Conservation (phyloP, 2,113 vertebrate genomes). For the Peucedramus taeniatus region DNA sequence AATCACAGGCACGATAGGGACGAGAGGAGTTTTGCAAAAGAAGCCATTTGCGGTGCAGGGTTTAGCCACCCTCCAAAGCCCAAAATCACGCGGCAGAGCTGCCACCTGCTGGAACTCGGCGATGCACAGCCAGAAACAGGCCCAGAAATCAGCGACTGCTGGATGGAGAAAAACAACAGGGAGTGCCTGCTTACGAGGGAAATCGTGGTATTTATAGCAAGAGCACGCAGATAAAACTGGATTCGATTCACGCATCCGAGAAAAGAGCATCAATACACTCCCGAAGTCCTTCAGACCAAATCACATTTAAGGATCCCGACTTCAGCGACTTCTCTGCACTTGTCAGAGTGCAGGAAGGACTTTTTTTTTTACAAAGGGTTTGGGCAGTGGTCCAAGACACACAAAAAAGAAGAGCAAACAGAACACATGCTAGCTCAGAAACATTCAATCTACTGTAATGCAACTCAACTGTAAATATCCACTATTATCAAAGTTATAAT, state of each 20-base stretch:
- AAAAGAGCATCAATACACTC: not conserved
- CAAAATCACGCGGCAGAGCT: not conserved
- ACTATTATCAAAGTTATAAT: not conserved
- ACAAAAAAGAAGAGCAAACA: not conserved
- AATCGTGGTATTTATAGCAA: not conserved
- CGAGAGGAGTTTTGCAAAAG: not conserved
- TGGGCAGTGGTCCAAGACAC: not conserved
- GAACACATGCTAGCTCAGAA: not conserved
- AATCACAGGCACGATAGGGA: not conserved
- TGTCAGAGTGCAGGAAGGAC: not conserved
- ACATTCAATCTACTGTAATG: not conserved
- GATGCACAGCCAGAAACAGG: accelerated
- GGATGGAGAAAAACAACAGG: not conserved
- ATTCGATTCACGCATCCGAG: not conserved
- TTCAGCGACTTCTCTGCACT: not conserved
- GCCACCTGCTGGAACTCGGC: conserved; percentile 7
- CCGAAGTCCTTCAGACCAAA: not conserved
- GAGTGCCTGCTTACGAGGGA: not conserved
- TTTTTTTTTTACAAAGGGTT: not conserved
- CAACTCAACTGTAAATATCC: not conserved
- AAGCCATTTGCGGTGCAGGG: not conserved
- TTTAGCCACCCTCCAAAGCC: accelerated
- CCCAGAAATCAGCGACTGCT: not conserved
- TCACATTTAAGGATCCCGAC: not conserved
- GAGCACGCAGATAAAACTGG: not conserved